A percentile compares a stretch with the other conserved stretches of the same genome.
Evolutionary conservation across 2,113 vertebrate genomes (phyloP).

Genomic region (Mesocricetus auratus): DNA sequence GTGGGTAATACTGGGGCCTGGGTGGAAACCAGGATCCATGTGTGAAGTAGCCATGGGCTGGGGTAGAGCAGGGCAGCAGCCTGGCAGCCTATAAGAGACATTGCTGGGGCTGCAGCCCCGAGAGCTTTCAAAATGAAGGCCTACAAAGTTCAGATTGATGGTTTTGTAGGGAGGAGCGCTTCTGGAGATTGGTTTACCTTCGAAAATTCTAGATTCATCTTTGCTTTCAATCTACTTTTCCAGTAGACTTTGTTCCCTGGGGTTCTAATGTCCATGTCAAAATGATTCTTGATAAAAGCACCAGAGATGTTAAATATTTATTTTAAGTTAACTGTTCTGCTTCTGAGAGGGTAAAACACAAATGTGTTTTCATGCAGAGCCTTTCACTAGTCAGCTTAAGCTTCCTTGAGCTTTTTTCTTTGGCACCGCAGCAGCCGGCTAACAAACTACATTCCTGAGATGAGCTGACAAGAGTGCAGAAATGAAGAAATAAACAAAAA

Average conservation of each 20-base stretch:
- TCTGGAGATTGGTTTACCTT: conserved; percentile 17
- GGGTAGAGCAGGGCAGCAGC: background rate
- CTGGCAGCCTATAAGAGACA: background rate
- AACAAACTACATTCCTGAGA: conserved; percentile 61
- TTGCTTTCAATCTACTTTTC: background rate
- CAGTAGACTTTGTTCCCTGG: background rate
- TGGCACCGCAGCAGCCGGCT: conserved; percentile 16
- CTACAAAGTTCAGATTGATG: background rate
- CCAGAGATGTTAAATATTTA: conserved; percentile 66
- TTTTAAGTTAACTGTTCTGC: conserved; percentile 58
- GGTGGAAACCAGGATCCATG: background rate
- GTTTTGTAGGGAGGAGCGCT: background rate
- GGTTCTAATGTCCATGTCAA: conserved; percentile 24
- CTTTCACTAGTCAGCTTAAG: conserved; percentile 25
- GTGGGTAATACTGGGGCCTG: too few species aligned
- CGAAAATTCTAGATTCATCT: background rate
- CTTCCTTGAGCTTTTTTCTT: conserved; percentile 20
- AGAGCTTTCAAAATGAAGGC: conserved; percentile 23
- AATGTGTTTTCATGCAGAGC: conserved; percentile 39
- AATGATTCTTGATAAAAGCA: conserved; percentile 66
- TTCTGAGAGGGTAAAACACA: conserved; percentile 65
- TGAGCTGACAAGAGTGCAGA: conserved; percentile 71
- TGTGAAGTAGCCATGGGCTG: background rate
- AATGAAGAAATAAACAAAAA: conserved; percentile 81
- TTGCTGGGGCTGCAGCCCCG: background rate